These are phyloP conservation scores for Parapsyche elsis DNA, from an alignment of 1,140 invertebrate species.

Conservation along the genomic window DNA sequence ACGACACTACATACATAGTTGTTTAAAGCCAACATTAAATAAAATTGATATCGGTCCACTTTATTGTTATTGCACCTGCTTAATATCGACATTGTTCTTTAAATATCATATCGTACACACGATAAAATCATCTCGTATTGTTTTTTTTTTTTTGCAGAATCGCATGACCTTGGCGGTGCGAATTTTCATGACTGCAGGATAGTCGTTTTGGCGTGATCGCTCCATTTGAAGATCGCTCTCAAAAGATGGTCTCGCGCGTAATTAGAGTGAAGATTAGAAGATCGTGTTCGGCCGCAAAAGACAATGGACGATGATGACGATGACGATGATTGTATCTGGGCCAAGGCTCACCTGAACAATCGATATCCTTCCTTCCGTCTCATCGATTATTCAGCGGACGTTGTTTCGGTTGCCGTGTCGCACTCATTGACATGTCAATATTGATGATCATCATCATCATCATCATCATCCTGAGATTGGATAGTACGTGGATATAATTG, in stretches of 20 bases:
- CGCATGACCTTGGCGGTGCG: no score
- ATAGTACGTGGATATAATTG: no score
- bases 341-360: constrained; percentile 5
- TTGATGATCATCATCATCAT: neutral
- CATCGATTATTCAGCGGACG: neutral
- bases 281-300: neutral
- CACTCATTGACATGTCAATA: neutral
- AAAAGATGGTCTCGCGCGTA: neutral
- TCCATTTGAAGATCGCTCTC: constrained; percentile 11
- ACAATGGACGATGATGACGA: constrained; percentile 11
- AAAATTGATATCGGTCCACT: no score
- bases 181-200: neutral
- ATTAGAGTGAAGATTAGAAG: constrained; percentile 1
- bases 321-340: neutral
- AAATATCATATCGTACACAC: no score
- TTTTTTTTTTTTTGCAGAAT: no score
- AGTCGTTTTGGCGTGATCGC: constrained; percentile 13
- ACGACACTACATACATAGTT: no score
- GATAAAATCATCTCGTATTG: no score
- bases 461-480: no score
- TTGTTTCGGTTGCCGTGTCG: neutral
- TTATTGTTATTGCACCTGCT: no score
- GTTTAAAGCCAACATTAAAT: no score
- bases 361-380: constrained; percentile 1
- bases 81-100: no score